phyloP scores from a whole-genome alignment of 2,797 vertebrate genomes.

The Anabacerthia variegaticeps region DNA sequence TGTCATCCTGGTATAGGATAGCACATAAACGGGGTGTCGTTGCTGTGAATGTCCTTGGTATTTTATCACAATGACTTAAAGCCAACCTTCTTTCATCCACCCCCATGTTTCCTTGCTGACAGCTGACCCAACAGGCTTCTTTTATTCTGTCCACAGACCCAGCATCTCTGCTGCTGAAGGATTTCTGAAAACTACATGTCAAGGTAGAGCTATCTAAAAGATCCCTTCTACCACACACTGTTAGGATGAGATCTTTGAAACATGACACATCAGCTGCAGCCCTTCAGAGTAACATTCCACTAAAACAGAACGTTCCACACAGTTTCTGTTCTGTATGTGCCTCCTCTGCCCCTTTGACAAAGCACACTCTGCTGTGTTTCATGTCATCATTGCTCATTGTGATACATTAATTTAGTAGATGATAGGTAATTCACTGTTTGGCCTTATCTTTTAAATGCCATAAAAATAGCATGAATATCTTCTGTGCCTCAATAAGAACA shows the following conservation, averaged over 20 bases:
- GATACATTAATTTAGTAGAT: neutral
- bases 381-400: neutral
- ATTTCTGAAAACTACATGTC: neutral
- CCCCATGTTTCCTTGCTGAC: neutral
- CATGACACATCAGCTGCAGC: neutral
- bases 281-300: neutral
- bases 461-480: neutral
- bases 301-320: neutral
- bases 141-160: neutral
- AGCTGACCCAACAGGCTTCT: neutral
- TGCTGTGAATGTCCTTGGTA: neutral
- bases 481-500: neutral
- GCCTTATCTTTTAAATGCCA: neutral
- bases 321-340: neutral
- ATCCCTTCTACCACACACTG: neutral
- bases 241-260: neutral
- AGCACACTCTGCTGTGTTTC: neutral
- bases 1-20: neutral
- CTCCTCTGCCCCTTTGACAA: neutral
- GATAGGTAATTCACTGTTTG: neutral
- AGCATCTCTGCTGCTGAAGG: neutral
- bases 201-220: neutral
- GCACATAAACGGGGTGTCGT: rapidly evolving
- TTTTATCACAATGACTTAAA: neutral
- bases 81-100: neutral